These are phyloP conservation scores for Scomber colias DNA, from an alignment of 2,113 vertebrate species.

Conservation along the genomic window DNA sequence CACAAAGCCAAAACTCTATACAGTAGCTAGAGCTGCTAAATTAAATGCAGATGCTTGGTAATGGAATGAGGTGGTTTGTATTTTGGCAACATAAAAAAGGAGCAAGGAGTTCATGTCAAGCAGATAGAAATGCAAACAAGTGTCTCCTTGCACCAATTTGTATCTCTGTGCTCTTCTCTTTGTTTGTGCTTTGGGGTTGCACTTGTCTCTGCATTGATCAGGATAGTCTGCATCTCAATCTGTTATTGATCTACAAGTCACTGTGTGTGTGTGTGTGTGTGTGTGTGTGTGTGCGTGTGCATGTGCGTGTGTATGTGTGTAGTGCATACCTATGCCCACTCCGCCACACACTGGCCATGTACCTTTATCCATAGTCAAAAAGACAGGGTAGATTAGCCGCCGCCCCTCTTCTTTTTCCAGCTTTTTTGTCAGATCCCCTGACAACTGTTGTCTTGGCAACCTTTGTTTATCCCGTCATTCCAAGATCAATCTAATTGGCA, in stretches of 20 bases:
- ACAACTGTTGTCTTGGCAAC: slow-evolving; percentile 71
- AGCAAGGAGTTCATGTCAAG: no score
- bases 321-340: background rate
- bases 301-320: no score
- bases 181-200: background rate
- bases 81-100: background rate
- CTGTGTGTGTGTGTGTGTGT: slow-evolving; percentile 10
- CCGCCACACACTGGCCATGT: background rate
- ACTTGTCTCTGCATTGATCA: slow-evolving; percentile 43
- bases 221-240: slow-evolving; percentile 49
- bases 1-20: slow-evolving; percentile 1
- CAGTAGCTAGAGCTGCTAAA: slow-evolving; percentile 1
- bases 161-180: slow-evolving; percentile 6
- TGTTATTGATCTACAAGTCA: slow-evolving; percentile 18
- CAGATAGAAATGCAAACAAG: background rate
- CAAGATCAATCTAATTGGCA: slow-evolving; percentile 76
- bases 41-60: background rate
- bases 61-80: background rate
- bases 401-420: background rate
- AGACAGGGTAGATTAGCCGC: slow-evolving; percentile 28
- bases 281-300: background rate
- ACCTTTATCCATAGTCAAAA: no score
- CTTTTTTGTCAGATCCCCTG: slow-evolving; percentile 24
- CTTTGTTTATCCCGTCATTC: slow-evolving; percentile 68
- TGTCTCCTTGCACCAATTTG: slow-evolving; percentile 1